Conservation (phyloP, 2,113 vertebrate species). For the Chlamydotis undulata region DNA sequence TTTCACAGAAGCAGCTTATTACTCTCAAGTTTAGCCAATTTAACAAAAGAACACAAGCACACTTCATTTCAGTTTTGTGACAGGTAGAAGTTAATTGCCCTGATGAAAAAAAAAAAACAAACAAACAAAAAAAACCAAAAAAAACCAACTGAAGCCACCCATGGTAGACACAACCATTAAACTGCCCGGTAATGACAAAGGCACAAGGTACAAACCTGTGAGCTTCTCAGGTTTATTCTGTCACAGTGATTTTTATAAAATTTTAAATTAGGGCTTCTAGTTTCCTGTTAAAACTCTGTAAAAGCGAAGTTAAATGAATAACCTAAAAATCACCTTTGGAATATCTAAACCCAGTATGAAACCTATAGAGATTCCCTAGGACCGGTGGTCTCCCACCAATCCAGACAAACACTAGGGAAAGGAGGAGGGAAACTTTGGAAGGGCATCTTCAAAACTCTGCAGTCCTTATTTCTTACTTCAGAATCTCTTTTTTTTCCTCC, state of each 20-base stretch:
- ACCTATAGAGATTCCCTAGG: background rate
- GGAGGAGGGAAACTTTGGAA: background rate
- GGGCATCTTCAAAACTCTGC: background rate
- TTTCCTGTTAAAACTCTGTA: background rate
- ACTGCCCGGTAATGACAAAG: background rate
- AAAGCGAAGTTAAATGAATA: background rate
- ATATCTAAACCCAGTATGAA: background rate
- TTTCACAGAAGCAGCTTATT: conserved; percentile 19
- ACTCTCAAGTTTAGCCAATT: background rate
- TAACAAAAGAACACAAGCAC: background rate
- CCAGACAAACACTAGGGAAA: background rate
- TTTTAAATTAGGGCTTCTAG: background rate
- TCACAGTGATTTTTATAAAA: background rate
- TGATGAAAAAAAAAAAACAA: background rate
- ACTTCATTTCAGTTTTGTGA: background rate
- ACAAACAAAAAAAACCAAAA: background rate
- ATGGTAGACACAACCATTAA: background rate
- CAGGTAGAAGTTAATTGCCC: conserved; percentile 14
- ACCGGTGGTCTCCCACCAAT: background rate
- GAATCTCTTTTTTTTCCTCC: background rate
- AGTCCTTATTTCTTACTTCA: background rate
- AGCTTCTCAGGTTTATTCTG: background rate
- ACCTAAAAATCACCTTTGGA: background rate
- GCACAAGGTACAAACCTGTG: background rate
- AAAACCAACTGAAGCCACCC: background rate